phyloP scores from a whole-genome alignment of 2,113 vertebrate genomes.

The Xyliphius kryptos region DNA sequence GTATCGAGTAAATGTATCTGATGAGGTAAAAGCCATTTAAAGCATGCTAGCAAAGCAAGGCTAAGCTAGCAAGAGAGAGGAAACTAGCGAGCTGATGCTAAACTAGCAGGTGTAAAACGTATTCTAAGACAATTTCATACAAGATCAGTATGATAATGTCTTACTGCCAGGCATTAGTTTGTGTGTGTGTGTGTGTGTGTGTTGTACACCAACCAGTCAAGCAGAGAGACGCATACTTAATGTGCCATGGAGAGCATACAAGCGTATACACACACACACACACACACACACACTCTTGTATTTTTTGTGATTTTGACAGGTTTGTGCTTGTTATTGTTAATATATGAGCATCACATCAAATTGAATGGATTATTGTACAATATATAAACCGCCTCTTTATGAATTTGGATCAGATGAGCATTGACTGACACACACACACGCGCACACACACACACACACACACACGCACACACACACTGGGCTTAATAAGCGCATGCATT shows the following conservation, averaged over 20 bases:
- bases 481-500: constrained; percentile 18
- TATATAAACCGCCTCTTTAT: constrained; percentile 27
- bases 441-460: constrained; percentile 13
- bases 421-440: constrained; percentile 6
- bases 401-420: constrained; percentile 24
- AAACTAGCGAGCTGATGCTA: not conserved
- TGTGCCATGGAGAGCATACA: constrained; percentile 4
- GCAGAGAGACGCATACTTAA: constrained; percentile 1
- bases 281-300: constrained; percentile 1
- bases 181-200: no score
- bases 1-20: no score
- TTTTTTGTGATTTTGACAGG: constrained; percentile 3
- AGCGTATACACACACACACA: constrained; percentile 1
- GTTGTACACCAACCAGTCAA: constrained; percentile 8
- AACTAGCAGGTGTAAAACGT: not conserved
- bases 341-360: constrained; percentile 38
- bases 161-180: not conserved
- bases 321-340: constrained; percentile 29
- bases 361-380: constrained; percentile 35
- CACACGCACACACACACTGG: constrained; percentile 15
- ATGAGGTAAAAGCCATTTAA: no score
- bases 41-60: no score
- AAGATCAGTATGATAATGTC: not conserved
- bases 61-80: not conserved
- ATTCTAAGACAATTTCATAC: not conserved